Evolutionary conservation across 2,797 vertebrate genomes (phyloP), one percentile per base, ranked within the genome.

Genomic region (Propithecus perrieri): DNA sequence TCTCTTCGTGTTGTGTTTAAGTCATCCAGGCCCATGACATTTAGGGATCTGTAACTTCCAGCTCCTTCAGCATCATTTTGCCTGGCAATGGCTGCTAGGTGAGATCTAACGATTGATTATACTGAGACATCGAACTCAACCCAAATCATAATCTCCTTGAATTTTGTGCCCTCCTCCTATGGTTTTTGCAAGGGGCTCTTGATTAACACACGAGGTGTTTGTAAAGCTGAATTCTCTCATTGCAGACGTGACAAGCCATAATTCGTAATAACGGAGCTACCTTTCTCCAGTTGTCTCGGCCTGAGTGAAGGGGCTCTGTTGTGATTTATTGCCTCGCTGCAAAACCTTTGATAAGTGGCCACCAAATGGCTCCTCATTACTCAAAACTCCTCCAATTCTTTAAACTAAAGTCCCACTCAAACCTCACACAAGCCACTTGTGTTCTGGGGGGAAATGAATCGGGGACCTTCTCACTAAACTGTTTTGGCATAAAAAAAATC

Each of bases 401-500:
- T 97, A 95, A 98, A 97, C 95, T 92, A 90, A 98, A 98, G 96
- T 98, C 97, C 80, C 98, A 99, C 98, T 99, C 98, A 98, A 99
- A 95, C 96, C 97, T 92, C 67, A 96, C 92, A 99, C 98, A 98
- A 98, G 98, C 98, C 98, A 98, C 98, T 98, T 97, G 95, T 98
- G 97, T 99, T 99, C 98, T 28, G 33, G 97, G 98, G 98, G 98
- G 98, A 99, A 99, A 99, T 98, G 99, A 99, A 99, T 98, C 98
- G 98, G 98, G 98, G 92, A 98, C 98, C 98, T 99, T 98, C 98
- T 93, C 63, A 97, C 97, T 98, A 98, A 98, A 98, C 98, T 98
- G 98, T 99, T 98, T 99, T 99, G 99, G 99, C 98, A 99, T 99
- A 99, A 99, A 99, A 98, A 99, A 99, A 98, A 98, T 98, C 98